phyloP scores from a whole-genome alignment of 2,888 invertebrate genomes.

The Sinhomidia bicolor region DNA sequence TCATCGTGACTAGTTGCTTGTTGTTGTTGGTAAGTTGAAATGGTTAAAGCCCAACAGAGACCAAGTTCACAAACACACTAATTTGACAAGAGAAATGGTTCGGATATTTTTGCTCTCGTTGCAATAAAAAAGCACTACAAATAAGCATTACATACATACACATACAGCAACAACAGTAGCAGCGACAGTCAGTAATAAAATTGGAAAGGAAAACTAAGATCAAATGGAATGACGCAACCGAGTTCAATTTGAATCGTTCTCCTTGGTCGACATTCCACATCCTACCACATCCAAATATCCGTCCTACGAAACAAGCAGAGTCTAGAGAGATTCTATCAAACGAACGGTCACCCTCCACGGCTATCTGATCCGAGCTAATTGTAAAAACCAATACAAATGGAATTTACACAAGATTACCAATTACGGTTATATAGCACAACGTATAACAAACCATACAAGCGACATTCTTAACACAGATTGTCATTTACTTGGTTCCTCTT shows the following conservation, averaged over 20 bases:
- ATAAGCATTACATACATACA: too few relatives aligned
- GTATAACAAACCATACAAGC: too few relatives aligned
- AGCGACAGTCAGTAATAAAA: neutral
- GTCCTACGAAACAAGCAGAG: too few relatives aligned
- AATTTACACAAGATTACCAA: neutral
- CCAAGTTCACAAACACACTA: neutral
- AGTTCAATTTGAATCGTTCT: neutral
- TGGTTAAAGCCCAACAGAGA: neutral
- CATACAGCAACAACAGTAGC: too few relatives aligned
- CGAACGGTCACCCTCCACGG: too few relatives aligned
- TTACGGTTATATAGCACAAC: neutral
- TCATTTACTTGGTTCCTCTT: too few relatives aligned
- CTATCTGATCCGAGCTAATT: too few relatives aligned
- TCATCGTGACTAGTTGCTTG: neutral
- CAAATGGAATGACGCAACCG: neutral
- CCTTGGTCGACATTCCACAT: neutral
- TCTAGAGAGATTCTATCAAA: too few relatives aligned
- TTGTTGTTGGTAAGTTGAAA: too few relatives aligned
- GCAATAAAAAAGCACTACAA: neutral
- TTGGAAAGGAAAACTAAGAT: neutral
- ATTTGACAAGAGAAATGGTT: constrained; percentile 16
- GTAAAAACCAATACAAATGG: neutral
- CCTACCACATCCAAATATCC: too few relatives aligned
- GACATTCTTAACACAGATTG: too few relatives aligned
- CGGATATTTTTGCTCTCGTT: neutral